Evolutionary conservation across 2,113 vertebrate genomes (phyloP), one percentile per base, ranked within the genome.

Genomic region (Lophochroa leadbeateri): DNA sequence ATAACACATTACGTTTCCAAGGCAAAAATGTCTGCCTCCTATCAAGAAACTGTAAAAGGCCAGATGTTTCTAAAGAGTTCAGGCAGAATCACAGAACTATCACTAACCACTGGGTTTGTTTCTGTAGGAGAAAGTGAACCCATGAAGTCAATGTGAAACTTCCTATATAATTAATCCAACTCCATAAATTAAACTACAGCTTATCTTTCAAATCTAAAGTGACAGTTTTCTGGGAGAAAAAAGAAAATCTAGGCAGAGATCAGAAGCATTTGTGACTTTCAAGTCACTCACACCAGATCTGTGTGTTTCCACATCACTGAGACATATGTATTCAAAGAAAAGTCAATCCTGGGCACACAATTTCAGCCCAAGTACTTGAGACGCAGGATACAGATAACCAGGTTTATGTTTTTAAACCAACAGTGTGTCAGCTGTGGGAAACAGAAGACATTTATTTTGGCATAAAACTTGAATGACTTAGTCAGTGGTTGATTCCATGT

Each of bases 1-100:
- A 64, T 80, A 87, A 90, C 63, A 88, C 0, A 0, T 64, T 95
- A 24, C 84, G 41, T 96, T 86, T 77, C 60, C 13, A 82, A 81
- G 70, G n/a, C 58, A 94, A 77, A 94, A 94, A 88, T 78, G 50
- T 81, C 55, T 95, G 76, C 47, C 71, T 88, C 79, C 61, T 89
- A 44, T 96, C 82, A 95, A 68, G 57, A 81, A 96, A 35, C 37
- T 90, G 39, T 39, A 86, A 89, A 91, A 85, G 79, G 19, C 50
- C 95, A 97, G 64, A 82, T 60, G 71, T 93, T 93, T 84, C 69
- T 83, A 47, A 47, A 23, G 43, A 63, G 46, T 92, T 88, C 65
- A 78, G 41, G 89, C 58, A 91, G 49, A 67, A 89, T 83, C 67
- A 76, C 21, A 44, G 46, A 60, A 33, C 68, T 89, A 92, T 91